Base-by-base conservation (phyloP, 2,113 vertebrate species). In the Dicentrarchus labrax region DNA sequence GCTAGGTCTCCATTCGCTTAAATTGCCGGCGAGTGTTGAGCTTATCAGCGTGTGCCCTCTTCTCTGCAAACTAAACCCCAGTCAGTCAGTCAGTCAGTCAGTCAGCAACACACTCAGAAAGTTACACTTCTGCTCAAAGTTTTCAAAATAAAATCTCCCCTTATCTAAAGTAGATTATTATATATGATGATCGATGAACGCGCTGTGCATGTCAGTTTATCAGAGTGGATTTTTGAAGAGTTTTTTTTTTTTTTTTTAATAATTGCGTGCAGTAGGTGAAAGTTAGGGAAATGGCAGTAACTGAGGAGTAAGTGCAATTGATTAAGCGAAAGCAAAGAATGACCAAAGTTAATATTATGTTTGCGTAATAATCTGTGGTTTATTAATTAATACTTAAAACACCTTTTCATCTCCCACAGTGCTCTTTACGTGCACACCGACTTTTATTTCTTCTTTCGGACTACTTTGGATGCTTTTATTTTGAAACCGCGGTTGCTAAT, bases 121-220 rank as follows among this genome's bases (percentile, higher is more conserved):
- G 8, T 30, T 68, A 71, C 39, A 13, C 74, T 0, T 17, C 30
- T 16, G 30, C 11, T 8, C 12, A 5, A 1, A 0, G 82, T 84
- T 76, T 90, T 90, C 91, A 93, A 84, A 92, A 85, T 92, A 93
- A 91, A 87, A 84, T 6, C 10, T 8, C 1, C 30, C 30, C 30
- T 30, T 30, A 30, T 30, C 30, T 30, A 30, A 30, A 30, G 4
- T 30, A 4, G 0, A 6, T 3, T 0, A 4, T 16, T 1, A 30
- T 2, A 30, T 30, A 5, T 16, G 8, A 6, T 36, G 6, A 2
- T 69, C 38, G 30, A n/a, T 53, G 8, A 57, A 4, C 17, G 8
- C 5, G 4, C 1, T 24, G 15, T 24, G 6, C 50, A 8, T 47
- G 57, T 21, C 19, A 74, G 9, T 11, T 12, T 22, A 15, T 36